These are phyloP conservation scores for Drosophila peninsularis DNA, from an alignment of 2,888 invertebrate genomes.

Conservation along the genomic window DNA sequence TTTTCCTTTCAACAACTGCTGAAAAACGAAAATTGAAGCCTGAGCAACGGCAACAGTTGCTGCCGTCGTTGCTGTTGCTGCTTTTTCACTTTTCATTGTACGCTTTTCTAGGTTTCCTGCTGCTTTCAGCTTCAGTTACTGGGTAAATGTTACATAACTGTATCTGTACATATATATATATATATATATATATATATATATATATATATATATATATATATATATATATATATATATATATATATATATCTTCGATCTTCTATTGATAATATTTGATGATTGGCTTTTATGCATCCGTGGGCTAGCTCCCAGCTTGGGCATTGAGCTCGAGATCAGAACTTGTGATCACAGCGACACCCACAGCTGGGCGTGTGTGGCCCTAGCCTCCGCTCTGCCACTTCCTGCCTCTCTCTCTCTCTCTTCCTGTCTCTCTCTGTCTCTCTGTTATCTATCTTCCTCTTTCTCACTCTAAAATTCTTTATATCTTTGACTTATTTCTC, in stretches of 20 bases:
- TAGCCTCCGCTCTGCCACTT: too few species aligned
- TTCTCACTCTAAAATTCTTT: too few species aligned
- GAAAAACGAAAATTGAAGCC: conserved; percentile 20
- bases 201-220: too few species aligned
- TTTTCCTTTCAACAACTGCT: conserved; percentile 67
- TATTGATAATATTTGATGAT: background rate
- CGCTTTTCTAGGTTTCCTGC: conserved; percentile 78
- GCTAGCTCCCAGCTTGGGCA: background rate
- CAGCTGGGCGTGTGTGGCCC: conserved; percentile 13
- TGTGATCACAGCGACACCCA: conserved; percentile 5
- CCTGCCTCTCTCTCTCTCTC: background rate
- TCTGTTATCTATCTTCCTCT: too few species aligned
- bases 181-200: background rate
- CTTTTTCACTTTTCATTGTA: conserved; percentile 59
- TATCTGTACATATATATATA: background rate
- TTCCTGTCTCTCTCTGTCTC: too few species aligned
- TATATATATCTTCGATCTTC: too few species aligned
- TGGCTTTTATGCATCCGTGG: conserved; percentile 14
- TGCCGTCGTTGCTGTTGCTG: conserved; percentile 7
- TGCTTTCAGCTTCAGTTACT: conserved; percentile 76
- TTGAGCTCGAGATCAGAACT: conserved; percentile 53
- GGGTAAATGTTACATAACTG: conserved; percentile 82
- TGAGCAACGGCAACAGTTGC: conserved; percentile 40
- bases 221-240: background rate
- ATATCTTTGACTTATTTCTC: too few species aligned